Percentiles rank a stretch among this genome's conserved stretches.
phyloP scores from a whole-genome alignment of 2,797 vertebrate species.

The Tragopan temminckii region DNA sequence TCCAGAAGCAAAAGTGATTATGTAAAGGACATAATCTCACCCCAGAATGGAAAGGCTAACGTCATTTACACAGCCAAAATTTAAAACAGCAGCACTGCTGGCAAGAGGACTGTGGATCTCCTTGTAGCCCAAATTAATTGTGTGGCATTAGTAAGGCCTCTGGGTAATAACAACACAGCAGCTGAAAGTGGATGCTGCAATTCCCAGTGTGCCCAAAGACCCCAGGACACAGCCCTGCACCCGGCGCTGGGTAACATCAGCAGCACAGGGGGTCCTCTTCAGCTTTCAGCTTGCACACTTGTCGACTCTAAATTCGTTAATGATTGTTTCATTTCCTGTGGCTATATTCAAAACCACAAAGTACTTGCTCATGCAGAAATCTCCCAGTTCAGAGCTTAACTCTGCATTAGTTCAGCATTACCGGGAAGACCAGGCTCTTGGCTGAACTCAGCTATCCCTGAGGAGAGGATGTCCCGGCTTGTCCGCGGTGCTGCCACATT shows the following conservation, averaged over 20 bases:
- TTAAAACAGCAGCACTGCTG: background rate
- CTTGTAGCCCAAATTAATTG: background rate
- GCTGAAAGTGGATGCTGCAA: background rate
- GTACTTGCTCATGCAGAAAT: background rate
- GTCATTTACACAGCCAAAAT: background rate
- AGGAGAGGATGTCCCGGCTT: background rate
- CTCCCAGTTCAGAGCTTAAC: background rate
- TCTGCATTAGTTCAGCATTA: background rate
- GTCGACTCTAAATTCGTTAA: background rate
- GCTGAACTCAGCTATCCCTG: background rate
- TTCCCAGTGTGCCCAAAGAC: background rate
- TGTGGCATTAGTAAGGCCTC: background rate
- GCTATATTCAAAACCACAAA: background rate
- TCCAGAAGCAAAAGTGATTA: background rate
- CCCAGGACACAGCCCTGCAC: background rate
- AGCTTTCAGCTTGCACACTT: background rate
- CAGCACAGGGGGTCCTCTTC: background rate
- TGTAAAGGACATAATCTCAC: background rate
- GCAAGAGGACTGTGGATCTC: background rate
- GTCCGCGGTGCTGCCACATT: accelerated
- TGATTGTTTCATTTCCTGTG: background rate
- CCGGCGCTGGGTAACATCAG: background rate
- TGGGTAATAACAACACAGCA: background rate
- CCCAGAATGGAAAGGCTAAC: background rate
- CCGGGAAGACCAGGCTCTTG: background rate